These are phyloP conservation scores for Drosophila watanabei DNA, from an alignment of 1,140 invertebrate genomes.

Conservation along the genomic window DNA sequence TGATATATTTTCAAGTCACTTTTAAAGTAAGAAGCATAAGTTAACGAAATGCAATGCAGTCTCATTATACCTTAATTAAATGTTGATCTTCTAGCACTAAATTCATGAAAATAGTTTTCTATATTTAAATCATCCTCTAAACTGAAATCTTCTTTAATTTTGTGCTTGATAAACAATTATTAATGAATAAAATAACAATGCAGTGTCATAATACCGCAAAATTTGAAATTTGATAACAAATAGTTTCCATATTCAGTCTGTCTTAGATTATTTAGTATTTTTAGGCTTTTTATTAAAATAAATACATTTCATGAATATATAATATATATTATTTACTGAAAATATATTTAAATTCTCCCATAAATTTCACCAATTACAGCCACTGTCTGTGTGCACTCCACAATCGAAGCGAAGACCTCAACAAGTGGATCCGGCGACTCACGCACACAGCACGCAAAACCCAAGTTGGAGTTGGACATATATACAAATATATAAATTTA, in stretches of 20 bases:
- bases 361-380: background rate
- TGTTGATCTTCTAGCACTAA: background rate
- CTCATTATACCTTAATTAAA: background rate
- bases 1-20: no score
- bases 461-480: conserved; percentile 25
- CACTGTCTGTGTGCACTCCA: conserved; percentile 24
- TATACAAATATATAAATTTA: conserved; percentile 25
- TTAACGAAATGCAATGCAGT: background rate
- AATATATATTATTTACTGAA: no score
- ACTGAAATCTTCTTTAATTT: no score
- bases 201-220: background rate
- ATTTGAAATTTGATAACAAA: background rate
- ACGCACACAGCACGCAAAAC: conserved; percentile 15
- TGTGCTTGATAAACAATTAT: no score
- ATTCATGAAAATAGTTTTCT: no score
- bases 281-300: background rate
- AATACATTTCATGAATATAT: background rate
- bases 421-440: conserved; percentile 37
- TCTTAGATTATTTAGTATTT: no score
- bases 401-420: conserved; percentile 28
- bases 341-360: background rate
- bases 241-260: background rate
- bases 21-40: no score
- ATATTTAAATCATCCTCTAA: no score
- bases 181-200: no score